These are phyloP conservation scores for Mycetomoellerius zeteki DNA, from an alignment of 1,140 invertebrate species.

Conservation along the genomic window DNA sequence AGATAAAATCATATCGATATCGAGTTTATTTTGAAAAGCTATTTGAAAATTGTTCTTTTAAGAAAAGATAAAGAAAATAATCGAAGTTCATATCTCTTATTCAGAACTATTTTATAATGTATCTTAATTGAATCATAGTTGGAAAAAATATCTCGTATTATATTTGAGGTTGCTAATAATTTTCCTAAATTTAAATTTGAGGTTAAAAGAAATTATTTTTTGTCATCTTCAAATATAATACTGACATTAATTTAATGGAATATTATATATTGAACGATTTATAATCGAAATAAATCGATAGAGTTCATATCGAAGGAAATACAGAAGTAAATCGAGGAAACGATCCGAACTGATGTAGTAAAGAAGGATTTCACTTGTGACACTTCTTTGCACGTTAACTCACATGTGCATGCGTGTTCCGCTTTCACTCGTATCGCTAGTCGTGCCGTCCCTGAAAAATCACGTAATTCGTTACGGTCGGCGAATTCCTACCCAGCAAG, in stretches of 20 bases:
- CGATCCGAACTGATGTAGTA: not conserved
- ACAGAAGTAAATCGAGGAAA: not conserved
- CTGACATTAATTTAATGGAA: not conserved
- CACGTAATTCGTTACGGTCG: conserved; percentile 55
- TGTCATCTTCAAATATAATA: not conserved
- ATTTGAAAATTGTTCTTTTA: not conserved
- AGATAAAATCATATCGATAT: conserved; percentile 8
- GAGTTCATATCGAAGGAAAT: not conserved
- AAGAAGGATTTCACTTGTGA: conserved; percentile 48
- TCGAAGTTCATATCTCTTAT: not conserved
- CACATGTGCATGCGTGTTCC: conserved; percentile 37
- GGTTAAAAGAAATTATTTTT: not conserved
- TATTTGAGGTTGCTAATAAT: not conserved
- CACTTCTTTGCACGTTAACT: conserved; percentile 42
- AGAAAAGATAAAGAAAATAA: not conserved
- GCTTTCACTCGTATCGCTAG: conserved; percentile 52
- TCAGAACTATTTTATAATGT: no score
- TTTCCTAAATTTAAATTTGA: not conserved
- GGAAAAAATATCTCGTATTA: not conserved
- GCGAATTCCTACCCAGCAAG: conserved; percentile 14
- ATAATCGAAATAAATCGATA: not conserved
- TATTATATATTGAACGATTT: not conserved
- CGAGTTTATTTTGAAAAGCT: not conserved
- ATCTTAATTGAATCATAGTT: not conserved
- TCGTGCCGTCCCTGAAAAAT: conserved; percentile 52